Evolutionary conservation across 2,888 invertebrate species (phyloP), one percentile per base, ranked within the genome.

Genomic region (Lasioglossum vierecki): DNA sequence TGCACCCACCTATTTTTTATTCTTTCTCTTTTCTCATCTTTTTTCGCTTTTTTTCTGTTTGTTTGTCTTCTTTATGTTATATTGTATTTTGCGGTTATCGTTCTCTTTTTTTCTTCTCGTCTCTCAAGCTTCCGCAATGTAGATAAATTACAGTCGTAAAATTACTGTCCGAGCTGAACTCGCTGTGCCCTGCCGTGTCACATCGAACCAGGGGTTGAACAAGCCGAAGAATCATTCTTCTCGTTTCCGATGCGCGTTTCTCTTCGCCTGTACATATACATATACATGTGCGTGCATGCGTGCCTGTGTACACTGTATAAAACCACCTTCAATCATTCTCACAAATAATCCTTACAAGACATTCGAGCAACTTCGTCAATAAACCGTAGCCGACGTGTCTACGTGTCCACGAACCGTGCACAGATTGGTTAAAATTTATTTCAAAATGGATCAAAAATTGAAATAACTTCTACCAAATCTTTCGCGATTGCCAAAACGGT

Each of bases 401-500:
- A 68, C 57, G 68, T 11, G 68, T 57, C 73, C 5, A 68, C 71
- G 39, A 79, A 68, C 76, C 57, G 13, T 73, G 35, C 35, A 91
- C 91, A 91, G 91, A 91, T 90, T 91, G 91, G 93, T 89, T 94
- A 93, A 95, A 95, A 94, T 92, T 93, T 94, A 95, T 95, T 95
- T 94, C 94, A 94, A 95, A 92, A 92, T 95, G 95, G 94, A 95
- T 95, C 94, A 93, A 89, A 89, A 93, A 92, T 94, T 94, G 95
- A 94, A 95, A 95, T 94, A 94, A 94, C 92, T 93, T 94, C 92
- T 92, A 93, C 92, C 93, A 89, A 79, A 89, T 89, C 90, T 83
- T 76, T 81, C 87, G 70, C 57, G n/a, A 39, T 71, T 76, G 46
- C 70, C 76, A 44, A 44, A 44, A 44, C 44, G 44, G 44, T 44